These are phyloP conservation scores for Huso huso DNA, from an alignment of 2,797 vertebrate genomes.

Conservation along the genomic window DNA sequence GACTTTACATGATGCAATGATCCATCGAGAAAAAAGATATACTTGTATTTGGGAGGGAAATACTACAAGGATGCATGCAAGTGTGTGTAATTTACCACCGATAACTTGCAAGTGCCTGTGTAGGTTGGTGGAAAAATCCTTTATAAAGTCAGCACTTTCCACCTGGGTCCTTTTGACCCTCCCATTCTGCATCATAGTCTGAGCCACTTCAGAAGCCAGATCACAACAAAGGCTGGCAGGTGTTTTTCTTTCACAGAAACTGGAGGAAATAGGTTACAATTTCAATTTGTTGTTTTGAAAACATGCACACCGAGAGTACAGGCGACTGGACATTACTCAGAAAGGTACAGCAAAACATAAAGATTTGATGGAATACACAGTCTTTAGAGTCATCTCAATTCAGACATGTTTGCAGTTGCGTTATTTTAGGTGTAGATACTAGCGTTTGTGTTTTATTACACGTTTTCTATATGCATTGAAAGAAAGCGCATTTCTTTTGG, in stretches of 20 bases:
- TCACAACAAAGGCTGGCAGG: slow-evolving; percentile 32
- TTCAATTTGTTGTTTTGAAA: too few relatives aligned
- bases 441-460: too few relatives aligned
- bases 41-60: slow-evolving; percentile 12
- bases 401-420: too few relatives aligned
- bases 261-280: too few relatives aligned
- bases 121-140: slow-evolving; percentile 40
- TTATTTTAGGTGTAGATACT: too few relatives aligned
- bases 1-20: slow-evolving; percentile 52
- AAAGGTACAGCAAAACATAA: too few relatives aligned
- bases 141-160: slow-evolving; percentile 38
- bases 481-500: too few relatives aligned
- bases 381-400: too few relatives aligned
- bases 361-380: too few relatives aligned
- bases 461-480: too few relatives aligned
- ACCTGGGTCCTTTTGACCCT: slow-evolving; percentile 44
- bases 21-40: slow-evolving; percentile 36
- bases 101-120: slow-evolving; percentile 17
- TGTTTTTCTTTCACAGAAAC: background rate
- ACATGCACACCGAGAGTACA: too few relatives aligned
- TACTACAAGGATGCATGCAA: slow-evolving; percentile 16
- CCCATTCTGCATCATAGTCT: slow-evolving; percentile 44
- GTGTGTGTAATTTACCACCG: background rate
- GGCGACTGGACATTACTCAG: too few relatives aligned
- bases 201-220: slow-evolving; percentile 26